phyloP scores from a whole-genome alignment of 2,888 invertebrate genomes.

The Diabrotica balteata region DNA sequence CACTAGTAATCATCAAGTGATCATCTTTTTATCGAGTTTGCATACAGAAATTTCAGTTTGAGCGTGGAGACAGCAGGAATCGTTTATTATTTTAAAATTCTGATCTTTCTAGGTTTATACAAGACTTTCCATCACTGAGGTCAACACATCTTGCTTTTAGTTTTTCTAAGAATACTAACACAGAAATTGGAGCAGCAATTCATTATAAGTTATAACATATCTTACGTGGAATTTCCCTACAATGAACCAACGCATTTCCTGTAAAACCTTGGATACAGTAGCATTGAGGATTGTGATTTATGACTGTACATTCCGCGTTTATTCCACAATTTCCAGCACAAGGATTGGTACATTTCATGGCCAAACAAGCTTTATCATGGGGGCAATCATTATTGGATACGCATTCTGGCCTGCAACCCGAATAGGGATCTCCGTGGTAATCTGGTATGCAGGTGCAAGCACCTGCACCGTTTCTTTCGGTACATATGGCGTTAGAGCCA shows the following conservation, averaged over 20 bases:
- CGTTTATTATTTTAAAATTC: too few relatives aligned
- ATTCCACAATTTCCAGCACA: constrained; percentile 80
- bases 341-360: constrained; percentile 80
- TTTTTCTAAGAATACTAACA: too few relatives aligned
- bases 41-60: too few relatives aligned
- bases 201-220: not conserved
- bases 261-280: constrained; percentile 75
- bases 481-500: constrained; percentile 80
- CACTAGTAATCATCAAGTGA: too few relatives aligned
- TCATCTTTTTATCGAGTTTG: too few relatives aligned
- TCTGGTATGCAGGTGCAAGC: constrained; percentile 78
- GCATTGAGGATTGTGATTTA: constrained; percentile 80
- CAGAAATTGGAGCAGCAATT: too few relatives aligned
- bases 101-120: too few relatives aligned
- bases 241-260: constrained; percentile 75
- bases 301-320: constrained; percentile 77
- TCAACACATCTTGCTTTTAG: too few relatives aligned
- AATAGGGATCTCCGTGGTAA: constrained; percentile 80
- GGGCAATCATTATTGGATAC: constrained; percentile 79
- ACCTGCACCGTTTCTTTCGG: constrained; percentile 76
- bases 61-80: too few relatives aligned
- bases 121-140: too few relatives aligned
- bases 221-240: constrained; percentile 59
- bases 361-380: constrained; percentile 74
- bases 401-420: constrained; percentile 82